Conservation (phyloP, 2,797 vertebrate species). For the Eupleurogrammus muticus region DNA sequence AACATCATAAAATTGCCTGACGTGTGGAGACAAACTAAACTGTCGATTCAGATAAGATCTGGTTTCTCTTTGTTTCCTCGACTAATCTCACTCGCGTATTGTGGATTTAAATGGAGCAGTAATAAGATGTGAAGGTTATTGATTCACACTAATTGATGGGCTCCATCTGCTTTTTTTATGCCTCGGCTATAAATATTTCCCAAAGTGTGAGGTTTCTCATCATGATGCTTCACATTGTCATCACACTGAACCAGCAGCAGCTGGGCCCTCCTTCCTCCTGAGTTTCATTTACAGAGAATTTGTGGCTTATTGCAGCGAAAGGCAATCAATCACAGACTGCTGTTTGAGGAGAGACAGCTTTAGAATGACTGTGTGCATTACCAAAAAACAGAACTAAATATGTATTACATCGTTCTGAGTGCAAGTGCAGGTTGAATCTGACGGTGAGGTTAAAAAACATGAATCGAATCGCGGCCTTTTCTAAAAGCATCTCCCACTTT, state of each 20-base stretch:
- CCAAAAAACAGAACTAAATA: neutral
- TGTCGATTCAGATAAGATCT: too few species aligned
- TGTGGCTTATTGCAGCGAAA: constrained; percentile 47
- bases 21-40: too few species aligned
- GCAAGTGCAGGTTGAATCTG: neutral
- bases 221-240: neutral
- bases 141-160: too few species aligned
- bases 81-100: too few species aligned
- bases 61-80: too few species aligned
- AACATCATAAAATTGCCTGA: too few species aligned
- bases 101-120: too few species aligned
- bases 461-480: too few species aligned
- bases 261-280: constrained; percentile 27
- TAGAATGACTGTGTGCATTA: neutral
- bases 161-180: neutral
- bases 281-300: constrained; percentile 46
- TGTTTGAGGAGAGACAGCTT: constrained; percentile 5
- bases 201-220: neutral
- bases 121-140: too few species aligned
- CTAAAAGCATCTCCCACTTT: too few species aligned
- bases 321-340: constrained; percentile 26
- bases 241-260: constrained; percentile 32
- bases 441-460: too few species aligned
- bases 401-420: neutral
- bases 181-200: too few species aligned